Conservation (phyloP, 2,113 vertebrate species). For the Actenoides lindsayi region DNA sequence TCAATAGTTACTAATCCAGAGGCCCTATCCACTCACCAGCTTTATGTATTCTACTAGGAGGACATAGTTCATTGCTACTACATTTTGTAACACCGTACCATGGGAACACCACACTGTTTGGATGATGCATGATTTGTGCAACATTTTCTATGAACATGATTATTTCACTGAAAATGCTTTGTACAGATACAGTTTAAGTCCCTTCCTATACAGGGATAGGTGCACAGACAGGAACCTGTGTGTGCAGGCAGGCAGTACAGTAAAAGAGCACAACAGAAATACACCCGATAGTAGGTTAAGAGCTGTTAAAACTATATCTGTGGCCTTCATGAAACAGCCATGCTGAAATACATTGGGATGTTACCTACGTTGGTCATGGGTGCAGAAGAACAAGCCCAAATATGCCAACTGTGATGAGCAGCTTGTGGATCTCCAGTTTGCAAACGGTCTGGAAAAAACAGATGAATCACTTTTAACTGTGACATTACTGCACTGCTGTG, state of each 20-base stretch:
- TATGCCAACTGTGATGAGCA: constrained; percentile 65
- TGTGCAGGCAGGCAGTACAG: not conserved
- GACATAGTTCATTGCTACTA: not conserved
- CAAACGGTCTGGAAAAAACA: constrained; percentile 68
- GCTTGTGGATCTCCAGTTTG: constrained; percentile 73
- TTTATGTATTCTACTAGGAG: not conserved
- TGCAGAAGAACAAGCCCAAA: constrained; percentile 71
- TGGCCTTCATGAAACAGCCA: not conserved
- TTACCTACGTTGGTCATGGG: constrained; percentile 67
- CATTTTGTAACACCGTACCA: not conserved
- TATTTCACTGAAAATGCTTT: not conserved
- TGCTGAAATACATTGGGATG: not conserved
- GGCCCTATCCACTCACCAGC: not conserved
- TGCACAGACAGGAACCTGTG: not conserved
- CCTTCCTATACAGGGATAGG: not conserved
- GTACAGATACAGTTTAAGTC: not conserved
- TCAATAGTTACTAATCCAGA: not conserved
- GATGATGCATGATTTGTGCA: not conserved
- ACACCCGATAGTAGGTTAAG: not conserved
- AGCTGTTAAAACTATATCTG: not conserved
- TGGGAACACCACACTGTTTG: not conserved
- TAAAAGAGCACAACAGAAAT: not conserved
- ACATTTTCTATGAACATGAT: no score
- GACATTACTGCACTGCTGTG: not conserved
- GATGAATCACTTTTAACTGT: not conserved